phyloP scores from a whole-genome alignment of 1,140 invertebrate genomes.

The Trypoxylus dichotomus region DNA sequence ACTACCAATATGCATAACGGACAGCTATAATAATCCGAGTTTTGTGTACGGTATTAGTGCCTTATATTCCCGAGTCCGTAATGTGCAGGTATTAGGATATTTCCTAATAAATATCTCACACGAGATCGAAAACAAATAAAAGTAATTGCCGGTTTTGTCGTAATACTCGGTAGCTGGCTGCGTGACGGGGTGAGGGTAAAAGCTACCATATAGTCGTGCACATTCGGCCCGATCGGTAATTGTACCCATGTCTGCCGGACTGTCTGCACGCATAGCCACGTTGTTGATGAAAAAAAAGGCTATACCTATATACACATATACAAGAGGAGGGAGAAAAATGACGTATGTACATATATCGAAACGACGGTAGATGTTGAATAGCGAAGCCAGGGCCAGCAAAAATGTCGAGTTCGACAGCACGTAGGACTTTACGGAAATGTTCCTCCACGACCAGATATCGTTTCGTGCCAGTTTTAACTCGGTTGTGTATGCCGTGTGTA shows the following conservation, averaged over 20 bases:
- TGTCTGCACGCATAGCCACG: not conserved
- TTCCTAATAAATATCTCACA: not conserved
- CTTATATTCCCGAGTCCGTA: too few species aligned
- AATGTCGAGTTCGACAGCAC: not conserved
- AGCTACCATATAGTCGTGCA: not conserved
- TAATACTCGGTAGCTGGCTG: not conserved
- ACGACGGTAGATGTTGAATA: not conserved
- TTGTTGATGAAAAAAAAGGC: not conserved
- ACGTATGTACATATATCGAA: not conserved
- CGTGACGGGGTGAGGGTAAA: not conserved
- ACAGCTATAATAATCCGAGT: too few species aligned
- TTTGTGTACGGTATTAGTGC: too few species aligned
- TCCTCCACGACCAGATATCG: too few species aligned
- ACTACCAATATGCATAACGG: too few species aligned
- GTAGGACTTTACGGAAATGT: not conserved
- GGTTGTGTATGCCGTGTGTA: not conserved
- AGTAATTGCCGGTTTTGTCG: not conserved
- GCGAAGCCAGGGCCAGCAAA: not conserved
- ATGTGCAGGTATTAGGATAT: not conserved
- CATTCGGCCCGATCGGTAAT: not conserved
- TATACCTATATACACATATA: too few species aligned
- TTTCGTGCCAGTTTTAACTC: not conserved
- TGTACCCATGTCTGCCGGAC: not conserved
- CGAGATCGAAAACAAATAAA: not conserved
- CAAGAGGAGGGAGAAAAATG: not conserved